phyloP scores from a whole-genome alignment of 2,888 invertebrate species.

The Cheilosia grossa region DNA sequence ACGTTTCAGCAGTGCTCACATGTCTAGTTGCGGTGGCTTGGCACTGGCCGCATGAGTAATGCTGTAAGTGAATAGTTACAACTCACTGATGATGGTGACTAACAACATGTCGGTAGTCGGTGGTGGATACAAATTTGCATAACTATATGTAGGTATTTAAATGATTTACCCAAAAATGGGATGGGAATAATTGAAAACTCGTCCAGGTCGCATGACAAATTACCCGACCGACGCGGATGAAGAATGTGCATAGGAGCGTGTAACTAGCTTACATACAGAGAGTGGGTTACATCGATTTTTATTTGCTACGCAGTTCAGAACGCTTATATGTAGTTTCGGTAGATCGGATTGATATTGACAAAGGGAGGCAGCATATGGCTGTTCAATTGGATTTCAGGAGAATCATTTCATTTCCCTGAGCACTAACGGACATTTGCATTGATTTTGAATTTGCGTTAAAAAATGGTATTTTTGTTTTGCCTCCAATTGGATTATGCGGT shows the following conservation, averaged over 20 bases:
- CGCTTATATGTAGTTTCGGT: not conserved
- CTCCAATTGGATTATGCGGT: no score
- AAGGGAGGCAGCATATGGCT: slow-evolving; percentile 9
- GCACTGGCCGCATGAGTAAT: slow-evolving; percentile 49
- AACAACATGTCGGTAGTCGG: slow-evolving; percentile 16
- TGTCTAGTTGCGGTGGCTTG: slow-evolving; percentile 20
- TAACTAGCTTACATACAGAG: slow-evolving; percentile 13
- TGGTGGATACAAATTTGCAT: slow-evolving; percentile 48
- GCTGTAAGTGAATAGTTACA: slow-evolving; percentile 18
- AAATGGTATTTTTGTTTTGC: not conserved
- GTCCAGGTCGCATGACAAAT: slow-evolving; percentile 56
- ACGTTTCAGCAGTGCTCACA: slow-evolving; percentile 28
- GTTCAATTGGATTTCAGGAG: slow-evolving; percentile 2
- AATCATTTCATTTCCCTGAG: not conserved
- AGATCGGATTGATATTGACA: slow-evolving; percentile 15
- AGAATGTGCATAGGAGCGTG: slow-evolving; percentile 33
- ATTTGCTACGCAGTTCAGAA: not conserved
- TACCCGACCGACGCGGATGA: slow-evolving; percentile 47
- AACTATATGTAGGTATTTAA: slow-evolving; percentile 31
- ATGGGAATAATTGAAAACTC: slow-evolving; percentile 24
- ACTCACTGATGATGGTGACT: slow-evolving; percentile 40
- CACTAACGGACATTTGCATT: not conserved
- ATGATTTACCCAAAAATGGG: slow-evolving; percentile 56
- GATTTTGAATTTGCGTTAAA: slow-evolving; percentile 3
- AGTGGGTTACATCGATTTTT: slow-evolving; percentile 37